phyloP scores from a whole-genome alignment of 2,888 invertebrate species.

The Idaea biselata region DNA sequence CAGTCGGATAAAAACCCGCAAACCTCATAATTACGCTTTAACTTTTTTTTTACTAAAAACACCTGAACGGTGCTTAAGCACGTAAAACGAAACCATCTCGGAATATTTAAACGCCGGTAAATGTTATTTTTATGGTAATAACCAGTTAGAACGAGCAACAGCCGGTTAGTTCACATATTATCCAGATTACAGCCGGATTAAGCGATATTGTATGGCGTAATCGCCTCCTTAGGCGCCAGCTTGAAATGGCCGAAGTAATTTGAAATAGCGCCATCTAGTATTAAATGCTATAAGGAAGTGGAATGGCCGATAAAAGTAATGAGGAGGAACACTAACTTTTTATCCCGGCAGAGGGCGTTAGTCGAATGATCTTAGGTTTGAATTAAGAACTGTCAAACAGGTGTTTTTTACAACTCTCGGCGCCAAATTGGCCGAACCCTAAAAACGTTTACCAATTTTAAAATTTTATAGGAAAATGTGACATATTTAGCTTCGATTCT shows the following conservation, averaged over 20 bases:
- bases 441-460: too few relatives aligned
- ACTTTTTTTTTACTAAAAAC: background rate
- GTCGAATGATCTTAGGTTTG: too few relatives aligned
- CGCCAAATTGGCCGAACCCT: too few relatives aligned
- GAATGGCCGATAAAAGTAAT: slow-evolving; percentile 3
- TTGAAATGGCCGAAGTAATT: slow-evolving; percentile 19
- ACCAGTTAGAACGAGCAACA: slow-evolving; percentile 10
- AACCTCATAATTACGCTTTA: background rate
- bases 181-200: slow-evolving; percentile 20
- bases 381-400: too few relatives aligned
- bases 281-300: slow-evolving; percentile 14
- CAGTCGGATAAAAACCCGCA: background rate
- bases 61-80: background rate
- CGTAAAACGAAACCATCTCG: background rate
- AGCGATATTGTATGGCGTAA: slow-evolving; percentile 31
- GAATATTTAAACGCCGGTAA: slow-evolving; percentile 14
- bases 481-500: too few relatives aligned
- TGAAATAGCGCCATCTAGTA: slow-evolving; percentile 27
- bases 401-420: too few relatives aligned
- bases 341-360: too few relatives aligned
- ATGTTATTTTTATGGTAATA: slow-evolving; percentile 28
- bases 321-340: too few relatives aligned
- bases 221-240: slow-evolving; percentile 17
- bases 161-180: slow-evolving; percentile 18
- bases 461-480: too few relatives aligned